phyloP scores from a whole-genome alignment of 2,888 invertebrate species.

The Nomada hirtipes region DNA sequence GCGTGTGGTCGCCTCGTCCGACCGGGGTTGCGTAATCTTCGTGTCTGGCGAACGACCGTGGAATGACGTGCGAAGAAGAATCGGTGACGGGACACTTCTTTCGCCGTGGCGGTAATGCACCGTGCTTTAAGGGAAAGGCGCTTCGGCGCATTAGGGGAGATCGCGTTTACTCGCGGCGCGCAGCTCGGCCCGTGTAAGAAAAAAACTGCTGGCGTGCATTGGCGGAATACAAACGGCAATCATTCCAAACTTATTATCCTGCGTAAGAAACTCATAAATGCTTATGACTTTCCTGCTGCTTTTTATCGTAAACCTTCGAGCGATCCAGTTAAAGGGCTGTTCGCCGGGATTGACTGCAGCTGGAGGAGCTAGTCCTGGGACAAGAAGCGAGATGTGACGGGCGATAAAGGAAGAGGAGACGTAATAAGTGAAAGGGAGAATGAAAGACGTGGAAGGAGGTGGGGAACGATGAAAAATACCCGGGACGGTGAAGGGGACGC shows the following conservation, averaged over 20 bases:
- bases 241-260: constrained; percentile 73
- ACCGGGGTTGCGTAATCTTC: constrained; percentile 21
- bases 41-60: background rate
- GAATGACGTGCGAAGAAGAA: constrained; percentile 52
- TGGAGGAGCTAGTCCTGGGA: constrained; percentile 25
- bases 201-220: constrained; percentile 37
- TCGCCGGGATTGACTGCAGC: constrained; percentile 57
- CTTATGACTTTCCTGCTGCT: constrained; percentile 68
- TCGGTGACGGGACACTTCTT: constrained; percentile 46
- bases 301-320: constrained; percentile 62
- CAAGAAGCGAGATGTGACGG: constrained; percentile 14
- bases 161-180: constrained; percentile 9
- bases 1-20: no score
- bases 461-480: background rate
- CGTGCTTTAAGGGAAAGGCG: constrained; percentile 7
- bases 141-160: background rate
- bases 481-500: no score
- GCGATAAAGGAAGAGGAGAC: background rate
- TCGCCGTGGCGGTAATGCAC: constrained; percentile 28
- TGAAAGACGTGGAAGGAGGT: background rate
- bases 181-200: constrained; percentile 42
- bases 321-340: constrained; percentile 68
- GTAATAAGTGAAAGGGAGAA: background rate
- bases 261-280: constrained; percentile 76
- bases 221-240: constrained; percentile 67